Evolutionary conservation across 2,113 vertebrate species (phyloP).

Genomic region (Propithecus coquereli): DNA sequence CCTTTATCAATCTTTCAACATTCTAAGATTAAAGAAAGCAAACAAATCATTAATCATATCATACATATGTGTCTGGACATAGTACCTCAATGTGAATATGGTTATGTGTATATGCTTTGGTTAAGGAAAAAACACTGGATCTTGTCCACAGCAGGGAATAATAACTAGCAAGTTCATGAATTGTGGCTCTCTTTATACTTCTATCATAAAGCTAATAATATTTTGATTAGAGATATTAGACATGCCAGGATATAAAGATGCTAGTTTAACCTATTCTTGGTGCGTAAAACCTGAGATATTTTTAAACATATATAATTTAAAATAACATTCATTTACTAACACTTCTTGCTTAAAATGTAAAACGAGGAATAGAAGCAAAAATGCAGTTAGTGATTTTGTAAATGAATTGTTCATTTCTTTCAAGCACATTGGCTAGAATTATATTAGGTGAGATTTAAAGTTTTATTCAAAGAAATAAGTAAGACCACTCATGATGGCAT

Average conservation of each 20-base stretch:
- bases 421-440: neutral
- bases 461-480: constrained; percentile 4
- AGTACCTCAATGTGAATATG: neutral
- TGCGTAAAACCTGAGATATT: neutral
- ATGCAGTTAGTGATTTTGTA: neutral
- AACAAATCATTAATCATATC: neutral
- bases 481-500: neutral
- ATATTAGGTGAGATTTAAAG: neutral
- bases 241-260: neutral
- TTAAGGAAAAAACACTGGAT: neutral
- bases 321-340: neutral
- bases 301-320: neutral
- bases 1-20: neutral
- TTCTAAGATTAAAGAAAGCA: neutral
- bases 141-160: neutral
- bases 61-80: neutral
- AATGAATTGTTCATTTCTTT: neutral
- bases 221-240: neutral
- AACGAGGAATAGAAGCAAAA: neutral
- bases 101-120: neutral
- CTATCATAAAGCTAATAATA: neutral
- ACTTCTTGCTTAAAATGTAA: neutral
- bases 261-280: neutral
- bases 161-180: neutral
- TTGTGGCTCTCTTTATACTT: neutral